A percentile compares a stretch with the other conserved stretches of the same genome.
These are phyloP conservation scores for Seison nebaliae DNA, from an alignment of 1,140 invertebrate genomes.

Conservation along the genomic window DNA sequence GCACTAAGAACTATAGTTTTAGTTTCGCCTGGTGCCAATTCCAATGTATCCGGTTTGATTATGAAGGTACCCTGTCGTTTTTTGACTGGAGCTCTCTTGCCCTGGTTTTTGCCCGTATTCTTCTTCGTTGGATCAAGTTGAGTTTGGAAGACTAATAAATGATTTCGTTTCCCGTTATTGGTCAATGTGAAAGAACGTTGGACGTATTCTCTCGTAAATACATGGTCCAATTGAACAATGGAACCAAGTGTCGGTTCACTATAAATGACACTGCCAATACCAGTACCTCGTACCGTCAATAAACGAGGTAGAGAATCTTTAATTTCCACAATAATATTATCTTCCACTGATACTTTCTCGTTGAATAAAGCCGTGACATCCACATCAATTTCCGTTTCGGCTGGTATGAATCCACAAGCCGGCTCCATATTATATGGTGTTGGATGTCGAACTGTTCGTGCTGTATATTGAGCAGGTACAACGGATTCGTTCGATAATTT, in stretches of 20 bases:
- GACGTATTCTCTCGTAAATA: conserved; percentile 19
- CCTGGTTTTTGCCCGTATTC: not conserved
- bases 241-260: conserved; percentile 21
- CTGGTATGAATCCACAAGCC: conserved; percentile 19
- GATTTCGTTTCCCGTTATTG: conserved; percentile 22
- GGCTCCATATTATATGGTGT: not conserved
- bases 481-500: conserved; percentile 26
- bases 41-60: conserved; percentile 22
- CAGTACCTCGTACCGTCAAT: conserved; percentile 21
- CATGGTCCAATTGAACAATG: conserved; percentile 23
- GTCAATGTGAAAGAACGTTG: conserved; percentile 21
- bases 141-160: conserved; percentile 7
- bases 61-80: conserved; percentile 19
- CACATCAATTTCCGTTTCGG: conserved; percentile 18
- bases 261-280: conserved; percentile 24
- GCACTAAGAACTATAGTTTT: conserved; percentile 21
- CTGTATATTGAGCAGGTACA: conserved; percentile 25
- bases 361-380: conserved; percentile 21
- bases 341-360: conserved; percentile 25
- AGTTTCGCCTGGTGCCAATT: conserved; percentile 22
- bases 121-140: not conserved
- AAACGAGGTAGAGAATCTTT: conserved; percentile 18
- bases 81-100: conserved; percentile 10
- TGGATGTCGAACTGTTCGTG: conserved; percentile 1
- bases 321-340: conserved; percentile 24